Evolutionary conservation across 2,797 vertebrate species (phyloP).

Genomic region (Cryptoblepharus egeriae): DNA sequence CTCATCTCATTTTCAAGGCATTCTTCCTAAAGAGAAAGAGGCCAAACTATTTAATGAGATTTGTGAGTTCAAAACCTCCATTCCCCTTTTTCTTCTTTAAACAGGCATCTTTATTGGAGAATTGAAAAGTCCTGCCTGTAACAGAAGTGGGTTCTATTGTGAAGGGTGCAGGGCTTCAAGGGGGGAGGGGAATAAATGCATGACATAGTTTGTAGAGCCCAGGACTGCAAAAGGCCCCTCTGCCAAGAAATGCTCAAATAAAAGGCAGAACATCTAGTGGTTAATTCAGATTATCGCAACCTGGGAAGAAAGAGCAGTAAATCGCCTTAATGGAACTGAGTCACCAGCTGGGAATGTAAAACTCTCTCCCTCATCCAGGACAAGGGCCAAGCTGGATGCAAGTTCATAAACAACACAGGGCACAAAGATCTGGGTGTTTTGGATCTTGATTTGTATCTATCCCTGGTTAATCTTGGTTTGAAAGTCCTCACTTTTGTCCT

Average conservation of each 20-base stretch:
- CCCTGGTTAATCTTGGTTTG: not conserved
- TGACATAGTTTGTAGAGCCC: not conserved
- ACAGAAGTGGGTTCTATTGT: not conserved
- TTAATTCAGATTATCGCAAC: not conserved
- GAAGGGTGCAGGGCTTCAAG: accelerated
- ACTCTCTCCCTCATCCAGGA: not conserved
- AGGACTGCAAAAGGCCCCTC: not conserved
- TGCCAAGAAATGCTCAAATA: not conserved
- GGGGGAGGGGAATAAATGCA: too few relatives aligned
- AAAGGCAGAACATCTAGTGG: too few relatives aligned
- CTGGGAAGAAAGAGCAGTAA: not conserved
- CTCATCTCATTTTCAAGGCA: not conserved
- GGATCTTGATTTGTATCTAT: not conserved
- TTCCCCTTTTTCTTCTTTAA: not conserved
- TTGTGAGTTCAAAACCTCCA: not conserved
- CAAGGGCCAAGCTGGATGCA: not conserved
- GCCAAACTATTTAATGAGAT: too few relatives aligned
- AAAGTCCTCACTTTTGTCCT: not conserved
- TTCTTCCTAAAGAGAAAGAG: not conserved
- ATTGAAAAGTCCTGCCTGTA: too few relatives aligned
- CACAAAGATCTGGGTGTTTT: not conserved
- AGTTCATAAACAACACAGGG: too few relatives aligned
- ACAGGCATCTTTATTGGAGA: not conserved
- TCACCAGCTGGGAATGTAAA: not conserved
- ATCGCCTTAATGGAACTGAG: not conserved